Evolutionary conservation across 2,113 vertebrate species (phyloP).

Genomic region (Pholis gunnellus): DNA sequence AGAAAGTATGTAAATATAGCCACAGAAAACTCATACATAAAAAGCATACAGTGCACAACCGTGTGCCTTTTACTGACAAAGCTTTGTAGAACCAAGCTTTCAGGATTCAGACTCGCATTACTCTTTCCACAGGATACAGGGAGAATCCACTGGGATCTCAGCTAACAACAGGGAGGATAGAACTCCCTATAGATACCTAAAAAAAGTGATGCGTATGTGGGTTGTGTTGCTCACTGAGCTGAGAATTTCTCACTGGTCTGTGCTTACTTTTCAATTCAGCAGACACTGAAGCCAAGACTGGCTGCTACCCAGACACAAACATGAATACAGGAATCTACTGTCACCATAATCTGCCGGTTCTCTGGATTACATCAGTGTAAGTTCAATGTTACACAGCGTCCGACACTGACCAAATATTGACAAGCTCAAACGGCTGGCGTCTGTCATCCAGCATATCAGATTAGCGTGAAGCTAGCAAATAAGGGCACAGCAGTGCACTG

Average conservation of each 20-base stretch:
- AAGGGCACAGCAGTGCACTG: slow-evolving; percentile 49
- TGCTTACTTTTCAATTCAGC: slow-evolving; percentile 33
- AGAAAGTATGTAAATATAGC: not conserved
- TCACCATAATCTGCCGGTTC: slow-evolving; percentile 37
- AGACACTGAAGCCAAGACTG: slow-evolving; percentile 44
- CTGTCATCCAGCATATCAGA: slow-evolving; percentile 55
- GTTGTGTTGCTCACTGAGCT: slow-evolving; percentile 30
- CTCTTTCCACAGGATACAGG: not conserved
- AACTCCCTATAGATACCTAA: slow-evolving; percentile 17
- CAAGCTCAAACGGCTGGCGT: slow-evolving; percentile 44
- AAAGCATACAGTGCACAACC: not conserved
- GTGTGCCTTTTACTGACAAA: not conserved
- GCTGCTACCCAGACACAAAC: slow-evolving; percentile 30
- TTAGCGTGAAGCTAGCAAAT: slow-evolving; percentile 57
- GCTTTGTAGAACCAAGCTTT: slow-evolving; percentile 8
- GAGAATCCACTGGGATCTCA: slow-evolving; percentile 13
- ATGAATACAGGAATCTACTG: slow-evolving; percentile 42
- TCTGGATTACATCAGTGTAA: slow-evolving; percentile 55
- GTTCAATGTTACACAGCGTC: slow-evolving; percentile 23
- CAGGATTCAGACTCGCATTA: slow-evolving; percentile 6
- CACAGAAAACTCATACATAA: not conserved
- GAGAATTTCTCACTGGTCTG: slow-evolving; percentile 20
- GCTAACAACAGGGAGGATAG: slow-evolving; percentile 4
- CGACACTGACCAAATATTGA: slow-evolving; percentile 66
- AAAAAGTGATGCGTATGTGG: slow-evolving; percentile 25